Base-by-base conservation (phyloP, 1,140 invertebrate species). In the Heliothis virescens region DNA sequence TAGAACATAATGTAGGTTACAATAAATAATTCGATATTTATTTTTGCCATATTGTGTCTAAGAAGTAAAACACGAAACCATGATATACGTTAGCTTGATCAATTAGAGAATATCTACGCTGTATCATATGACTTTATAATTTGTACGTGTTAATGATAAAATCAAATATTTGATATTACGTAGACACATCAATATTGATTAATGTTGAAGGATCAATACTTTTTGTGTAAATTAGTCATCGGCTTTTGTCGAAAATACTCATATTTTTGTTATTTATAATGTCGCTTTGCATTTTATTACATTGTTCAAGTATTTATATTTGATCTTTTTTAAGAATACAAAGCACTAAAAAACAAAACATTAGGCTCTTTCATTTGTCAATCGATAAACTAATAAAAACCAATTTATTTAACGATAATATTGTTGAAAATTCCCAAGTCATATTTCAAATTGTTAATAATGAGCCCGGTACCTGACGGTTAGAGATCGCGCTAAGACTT, bases 361-460 rank as follows among this genome's bases (percentile, higher is more conserved):
- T 34, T 50, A 29, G 48, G 7, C 52, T 48, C 9, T 63, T 67
- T 41, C 50, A 63, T 67, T 67, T 77, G 62, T 67, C 41, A 52
- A 63, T 65, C 50, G 60, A 76, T 76, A 76, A 76, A 77, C 73
- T 76, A 76, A 76, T 76, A 76, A 76, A 76, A 74, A 62, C 59
- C 63, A 76, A 77, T 67, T 77, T 77, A 77, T 77, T 77, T 67
- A 29, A 79, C 52, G 57, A 77, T 78, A 83, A 87, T 86, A 90
- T 89, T 90, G 87, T 92, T 87, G 89, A 92, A 92, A 92, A 93
- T 89, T 86, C 87, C 88, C 87, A 85, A 92, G 89, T 93, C 91
- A 94, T 93, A 93, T 93, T 93, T 94, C 93, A 94, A 91, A 93
- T 90, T 92, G 90, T 93, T 94, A 92, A 94, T 94, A 93, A 94